A percentile compares a stretch with the other conserved stretches of the same genome.
phyloP scores from a whole-genome alignment of 2,888 invertebrate species.

The Cryptus armator region DNA sequence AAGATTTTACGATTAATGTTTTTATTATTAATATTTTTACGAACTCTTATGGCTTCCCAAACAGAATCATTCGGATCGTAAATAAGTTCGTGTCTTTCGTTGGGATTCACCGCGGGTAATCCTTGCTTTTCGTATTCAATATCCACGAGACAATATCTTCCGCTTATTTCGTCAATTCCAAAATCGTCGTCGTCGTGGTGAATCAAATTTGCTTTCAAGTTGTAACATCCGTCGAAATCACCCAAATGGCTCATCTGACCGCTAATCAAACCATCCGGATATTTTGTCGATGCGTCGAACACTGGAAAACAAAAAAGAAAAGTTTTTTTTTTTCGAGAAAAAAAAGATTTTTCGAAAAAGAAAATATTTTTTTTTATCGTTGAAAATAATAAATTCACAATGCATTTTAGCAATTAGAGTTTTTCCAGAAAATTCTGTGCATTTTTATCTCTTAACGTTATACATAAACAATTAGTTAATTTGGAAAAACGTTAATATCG shows the following conservation, averaged over 20 bases:
- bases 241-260: constrained; percentile 79
- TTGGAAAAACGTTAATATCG: too few species aligned
- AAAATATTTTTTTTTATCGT: too few species aligned
- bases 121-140: constrained; percentile 72
- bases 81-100: constrained; percentile 66
- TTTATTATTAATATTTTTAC: constrained; percentile 5
- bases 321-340: not conserved
- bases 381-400: too few species aligned
- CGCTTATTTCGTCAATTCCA: constrained; percentile 65
- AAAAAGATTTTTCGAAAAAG: too few species aligned
- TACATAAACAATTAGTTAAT: too few species aligned
- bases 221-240: constrained; percentile 80
- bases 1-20: not conserved
- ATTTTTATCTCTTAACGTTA: too few species aligned
- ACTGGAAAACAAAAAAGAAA: constrained; percentile 68
- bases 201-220: constrained; percentile 69
- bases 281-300: constrained; percentile 80
- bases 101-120: constrained; percentile 40
- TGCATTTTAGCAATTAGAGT: too few species aligned
- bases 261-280: constrained; percentile 78
- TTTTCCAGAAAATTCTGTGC: too few species aligned
- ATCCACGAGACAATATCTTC: constrained; percentile 78
- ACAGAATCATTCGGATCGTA: constrained; percentile 77
- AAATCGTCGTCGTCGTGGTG: constrained; percentile 26
- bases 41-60: constrained; percentile 79